Evolutionary conservation across 2,113 vertebrate species (phyloP).

Genomic region (Caranx ignobilis): DNA sequence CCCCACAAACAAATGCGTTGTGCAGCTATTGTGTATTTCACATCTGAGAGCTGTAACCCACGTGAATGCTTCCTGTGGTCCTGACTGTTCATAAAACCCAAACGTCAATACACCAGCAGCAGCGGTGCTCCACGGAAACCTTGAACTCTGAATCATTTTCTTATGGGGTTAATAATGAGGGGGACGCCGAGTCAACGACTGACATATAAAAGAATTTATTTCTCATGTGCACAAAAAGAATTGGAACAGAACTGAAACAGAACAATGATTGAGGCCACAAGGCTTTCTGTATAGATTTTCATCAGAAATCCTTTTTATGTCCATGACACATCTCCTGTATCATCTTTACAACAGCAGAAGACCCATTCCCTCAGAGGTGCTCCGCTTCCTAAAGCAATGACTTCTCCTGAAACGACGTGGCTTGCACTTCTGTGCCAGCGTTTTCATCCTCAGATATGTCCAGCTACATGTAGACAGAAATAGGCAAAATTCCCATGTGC

Average conservation of each 20-base stretch:
- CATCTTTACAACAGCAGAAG: constrained; percentile 79
- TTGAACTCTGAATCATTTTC: constrained; percentile 76
- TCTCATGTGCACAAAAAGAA: constrained; percentile 89
- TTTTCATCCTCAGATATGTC: constrained; percentile 60
- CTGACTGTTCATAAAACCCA: constrained; percentile 69
- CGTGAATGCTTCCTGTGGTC: constrained; percentile 20
- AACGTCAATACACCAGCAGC: constrained; percentile 66
- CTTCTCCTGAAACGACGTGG: constrained; percentile 56
- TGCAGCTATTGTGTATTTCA: constrained; percentile 35
- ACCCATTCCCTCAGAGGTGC: constrained; percentile 71
- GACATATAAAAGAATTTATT: constrained; percentile 93
- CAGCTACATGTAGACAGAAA: constrained; percentile 70
- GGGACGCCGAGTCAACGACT: constrained; percentile 79
- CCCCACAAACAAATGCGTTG: constrained; percentile 11
- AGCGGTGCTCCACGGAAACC: constrained; percentile 44
- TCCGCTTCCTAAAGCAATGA: constrained; percentile 63
- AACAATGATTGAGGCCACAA: constrained; percentile 88
- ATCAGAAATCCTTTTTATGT: constrained; percentile 83
- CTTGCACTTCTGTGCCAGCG: constrained; percentile 56
- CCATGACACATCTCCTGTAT: constrained; percentile 80
- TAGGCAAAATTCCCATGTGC: constrained; percentile 76
- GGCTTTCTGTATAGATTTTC: constrained; percentile 85
- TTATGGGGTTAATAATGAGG: constrained; percentile 79
- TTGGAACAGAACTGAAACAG: constrained; percentile 86
- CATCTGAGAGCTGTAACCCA: constrained; percentile 54